Evolutionary conservation across 2,888 invertebrate species (phyloP).

Genomic region (Limnephilus rhombicus): DNA sequence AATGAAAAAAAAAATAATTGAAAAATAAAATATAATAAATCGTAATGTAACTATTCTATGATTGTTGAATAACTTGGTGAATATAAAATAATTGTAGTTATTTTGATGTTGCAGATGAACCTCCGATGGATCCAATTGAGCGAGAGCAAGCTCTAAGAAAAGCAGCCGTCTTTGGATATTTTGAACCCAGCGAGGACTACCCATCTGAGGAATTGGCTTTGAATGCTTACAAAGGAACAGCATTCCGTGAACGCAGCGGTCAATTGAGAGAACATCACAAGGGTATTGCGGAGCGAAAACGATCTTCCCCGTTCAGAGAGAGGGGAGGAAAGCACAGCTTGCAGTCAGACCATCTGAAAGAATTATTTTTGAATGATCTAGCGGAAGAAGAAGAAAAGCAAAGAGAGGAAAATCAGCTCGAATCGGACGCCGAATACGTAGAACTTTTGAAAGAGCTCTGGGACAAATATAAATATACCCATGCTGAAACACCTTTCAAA

Average conservation of each 20-base stretch:
- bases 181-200: conserved; percentile 59
- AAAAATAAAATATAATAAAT: neutral
- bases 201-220: conserved; percentile 55
- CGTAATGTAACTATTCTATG: no score
- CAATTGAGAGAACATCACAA: conserved; percentile 59
- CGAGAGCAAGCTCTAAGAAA: conserved; percentile 38
- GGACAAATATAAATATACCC: conserved; percentile 78
- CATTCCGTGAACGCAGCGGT: conserved; percentile 61
- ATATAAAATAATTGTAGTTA: neutral
- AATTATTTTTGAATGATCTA: conserved; percentile 68
- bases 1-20: no score
- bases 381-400: conserved; percentile 69
- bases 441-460: conserved; percentile 78
- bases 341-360: conserved; percentile 70
- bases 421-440: conserved; percentile 77
- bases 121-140: conserved; percentile 55
- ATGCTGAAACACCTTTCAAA: conserved; percentile 68
- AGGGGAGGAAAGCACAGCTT: conserved; percentile 76
- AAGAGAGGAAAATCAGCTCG: conserved; percentile 71
- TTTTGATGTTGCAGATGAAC: conserved; percentile 57
- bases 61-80: neutral
- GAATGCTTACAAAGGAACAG: conserved; percentile 57
- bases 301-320: conserved; percentile 78
- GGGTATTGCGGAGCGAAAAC: conserved; percentile 71
- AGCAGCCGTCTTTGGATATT: conserved; percentile 54